Evolutionary conservation across 2,113 vertebrate genomes (phyloP).

Genomic region (Hiodon tergisus): DNA sequence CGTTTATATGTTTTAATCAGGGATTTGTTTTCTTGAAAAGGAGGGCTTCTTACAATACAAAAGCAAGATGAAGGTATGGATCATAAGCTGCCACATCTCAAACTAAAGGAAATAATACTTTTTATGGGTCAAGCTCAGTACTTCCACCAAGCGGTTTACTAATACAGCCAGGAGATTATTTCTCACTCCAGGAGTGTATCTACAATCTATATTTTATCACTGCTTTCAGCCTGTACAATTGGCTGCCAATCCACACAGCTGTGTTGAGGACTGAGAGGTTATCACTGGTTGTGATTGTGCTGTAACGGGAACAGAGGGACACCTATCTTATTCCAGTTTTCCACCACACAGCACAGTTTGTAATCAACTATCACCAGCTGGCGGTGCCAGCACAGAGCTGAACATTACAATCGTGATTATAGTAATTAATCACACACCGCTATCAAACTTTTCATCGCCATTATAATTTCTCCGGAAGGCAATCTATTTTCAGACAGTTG

Average conservation of each 20-base stretch:
- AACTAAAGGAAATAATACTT: background rate
- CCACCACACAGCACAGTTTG: background rate
- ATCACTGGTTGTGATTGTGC: background rate
- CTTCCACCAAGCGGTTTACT: background rate
- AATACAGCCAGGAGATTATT: background rate
- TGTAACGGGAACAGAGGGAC: background rate
- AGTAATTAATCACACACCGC: too few species aligned
- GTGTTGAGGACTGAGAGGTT: background rate
- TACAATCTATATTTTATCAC: background rate
- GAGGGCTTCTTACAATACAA: background rate
- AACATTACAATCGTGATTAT: background rate
- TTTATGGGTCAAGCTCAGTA: background rate
- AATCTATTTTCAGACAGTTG: background rate
- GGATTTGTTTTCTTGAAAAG: background rate
- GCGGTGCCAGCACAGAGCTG: background rate
- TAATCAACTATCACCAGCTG: background rate
- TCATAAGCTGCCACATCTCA: constrained; percentile 1
- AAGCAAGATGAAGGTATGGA: background rate
- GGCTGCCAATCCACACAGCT: background rate
- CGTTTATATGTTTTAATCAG: background rate
- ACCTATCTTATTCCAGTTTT: background rate
- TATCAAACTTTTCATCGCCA: background rate
- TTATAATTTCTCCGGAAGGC: background rate
- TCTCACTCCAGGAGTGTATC: background rate
- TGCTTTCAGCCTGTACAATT: background rate